These are phyloP conservation scores for Zaprionus taronus DNA, from an alignment of 1,140 invertebrate genomes.

Conservation along the genomic window DNA sequence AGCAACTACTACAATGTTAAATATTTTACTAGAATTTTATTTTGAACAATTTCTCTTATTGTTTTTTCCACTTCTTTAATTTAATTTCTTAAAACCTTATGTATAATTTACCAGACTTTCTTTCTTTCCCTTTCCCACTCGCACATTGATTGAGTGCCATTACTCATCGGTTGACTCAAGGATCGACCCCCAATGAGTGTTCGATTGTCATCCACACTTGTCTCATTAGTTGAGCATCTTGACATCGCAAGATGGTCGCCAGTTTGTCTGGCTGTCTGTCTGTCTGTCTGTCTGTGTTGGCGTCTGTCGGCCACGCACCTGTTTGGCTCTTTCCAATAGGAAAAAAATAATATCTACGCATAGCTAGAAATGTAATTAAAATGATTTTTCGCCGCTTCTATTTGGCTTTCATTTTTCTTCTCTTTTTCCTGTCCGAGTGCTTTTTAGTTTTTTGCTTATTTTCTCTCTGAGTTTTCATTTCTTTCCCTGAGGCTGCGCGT, in stretches of 20 bases:
- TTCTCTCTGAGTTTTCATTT: slow-evolving; percentile 23
- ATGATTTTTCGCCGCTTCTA: slow-evolving; percentile 32
- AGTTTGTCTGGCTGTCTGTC: slow-evolving; percentile 18
- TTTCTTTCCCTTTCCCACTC: not conserved
- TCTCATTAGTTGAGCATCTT: slow-evolving; percentile 19
- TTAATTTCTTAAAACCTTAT: not conserved
- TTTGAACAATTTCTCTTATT: not conserved
- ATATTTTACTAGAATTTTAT: too few species aligned
- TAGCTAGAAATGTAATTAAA: slow-evolving; percentile 53
- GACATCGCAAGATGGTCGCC: slow-evolving; percentile 6
- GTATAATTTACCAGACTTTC: not conserved
- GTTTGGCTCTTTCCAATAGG: slow-evolving; percentile 42
- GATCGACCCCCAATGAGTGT: not conserved
- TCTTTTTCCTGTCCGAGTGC: not conserved
- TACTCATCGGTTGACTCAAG: slow-evolving; percentile 4
- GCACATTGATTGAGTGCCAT: slow-evolving; percentile 1
- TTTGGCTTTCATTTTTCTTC: not conserved
- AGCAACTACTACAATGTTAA: too few species aligned
- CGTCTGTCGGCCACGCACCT: slow-evolving; percentile 33
- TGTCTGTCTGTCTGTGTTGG: slow-evolving; percentile 26
- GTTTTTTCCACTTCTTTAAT: not conserved
- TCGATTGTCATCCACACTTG: slow-evolving; percentile 20
- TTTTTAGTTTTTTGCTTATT: slow-evolving; percentile 22
- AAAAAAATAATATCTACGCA: slow-evolving; percentile 21
- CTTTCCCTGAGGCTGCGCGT: slow-evolving; percentile 26